Evolutionary conservation across 2,888 invertebrate genomes (phyloP), one percentile per base, ranked within the genome.

Genomic region (Choristoneura rosaceana): DNA sequence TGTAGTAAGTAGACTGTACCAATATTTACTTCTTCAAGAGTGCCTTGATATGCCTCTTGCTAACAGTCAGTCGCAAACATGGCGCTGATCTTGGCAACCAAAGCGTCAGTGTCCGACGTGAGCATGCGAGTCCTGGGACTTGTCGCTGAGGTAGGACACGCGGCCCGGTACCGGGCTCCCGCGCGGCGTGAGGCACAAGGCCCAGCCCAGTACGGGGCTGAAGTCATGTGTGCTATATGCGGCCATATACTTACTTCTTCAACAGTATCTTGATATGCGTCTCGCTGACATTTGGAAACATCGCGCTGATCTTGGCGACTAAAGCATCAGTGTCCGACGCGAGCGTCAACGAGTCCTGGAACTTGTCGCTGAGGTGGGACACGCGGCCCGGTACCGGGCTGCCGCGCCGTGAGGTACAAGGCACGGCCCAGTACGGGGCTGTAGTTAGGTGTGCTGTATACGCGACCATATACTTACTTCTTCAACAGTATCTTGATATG

Each of bases 211-310:
- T 4, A 94, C 90, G 0, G 94, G 94, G 73, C 93, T 94, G 2
- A 92, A 92, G 60, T 84, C 91, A 3, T 93, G 93, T 2, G 92
- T 94, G 43, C 87, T 86, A 78, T 89, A 89, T 1, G 87, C 90
- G 86, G 0, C 88, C 84, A 74, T 25, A 12, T 14, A 95, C 97
- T 97, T 95, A 98, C 98, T 98, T 98, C 90, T 98, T 98, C 68
- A 98, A 90, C 77, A 98, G 94, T 78, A 98, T 95, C 81, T 97
- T 96, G 84, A 98, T 98, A 85, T 98, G 98, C 38, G 97, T 97
- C 83, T 98, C 98, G 74, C 97, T 96, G 68, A 98, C 98, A 8
- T 98, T 98, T 2, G 98, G 98, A 87, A 98, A 98, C 96, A 98
- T 97, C 61, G 97, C 96, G 81, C 97, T 96, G 80, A 98, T 97